phyloP scores from a whole-genome alignment of 2,888 invertebrate species.

The Rugalucina vietnamica region DNA sequence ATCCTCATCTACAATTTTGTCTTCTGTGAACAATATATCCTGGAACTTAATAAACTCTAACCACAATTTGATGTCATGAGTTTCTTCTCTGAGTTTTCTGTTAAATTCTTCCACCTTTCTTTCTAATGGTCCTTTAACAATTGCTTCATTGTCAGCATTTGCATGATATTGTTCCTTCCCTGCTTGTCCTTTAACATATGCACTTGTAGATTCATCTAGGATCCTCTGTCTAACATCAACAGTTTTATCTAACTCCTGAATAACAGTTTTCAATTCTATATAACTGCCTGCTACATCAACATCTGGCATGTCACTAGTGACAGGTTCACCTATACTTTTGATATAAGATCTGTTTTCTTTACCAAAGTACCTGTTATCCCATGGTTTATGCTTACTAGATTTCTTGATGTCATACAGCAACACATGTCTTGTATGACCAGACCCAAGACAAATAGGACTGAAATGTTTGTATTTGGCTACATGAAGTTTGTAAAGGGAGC shows the following conservation, averaged over 20 bases:
- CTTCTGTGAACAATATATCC: constrained; percentile 74
- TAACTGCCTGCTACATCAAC: not conserved
- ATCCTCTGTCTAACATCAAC: constrained; percentile 59
- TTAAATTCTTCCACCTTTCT: constrained; percentile 78
- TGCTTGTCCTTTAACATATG: constrained; percentile 77
- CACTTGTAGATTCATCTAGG: constrained; percentile 74
- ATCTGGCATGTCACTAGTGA: not conserved
- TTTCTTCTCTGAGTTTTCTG: constrained; percentile 79
- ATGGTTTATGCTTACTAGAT: constrained; percentile 49
- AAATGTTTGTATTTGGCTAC: constrained; percentile 74
- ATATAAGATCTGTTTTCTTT: constrained; percentile 65
- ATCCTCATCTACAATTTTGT: not conserved
- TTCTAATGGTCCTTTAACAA: constrained; percentile 34
- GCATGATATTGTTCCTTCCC: not conserved
- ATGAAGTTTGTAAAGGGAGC: constrained; percentile 79
- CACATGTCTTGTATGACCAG: constrained; percentile 18
- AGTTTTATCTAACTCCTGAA: not conserved
- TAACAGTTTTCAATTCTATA: constrained; percentile 7
- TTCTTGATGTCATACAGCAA: constrained; percentile 45
- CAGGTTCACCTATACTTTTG: constrained; percentile 27
- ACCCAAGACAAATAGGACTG: constrained; percentile 60
- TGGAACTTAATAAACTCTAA: constrained; percentile 84
- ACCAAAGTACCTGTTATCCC: constrained; percentile 69
- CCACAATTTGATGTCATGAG: constrained; percentile 83
- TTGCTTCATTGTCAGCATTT: constrained; percentile 30